phyloP scores from a whole-genome alignment of 2,113 vertebrate species.

The Sinocyclocheilus rhinocerous region DNA sequence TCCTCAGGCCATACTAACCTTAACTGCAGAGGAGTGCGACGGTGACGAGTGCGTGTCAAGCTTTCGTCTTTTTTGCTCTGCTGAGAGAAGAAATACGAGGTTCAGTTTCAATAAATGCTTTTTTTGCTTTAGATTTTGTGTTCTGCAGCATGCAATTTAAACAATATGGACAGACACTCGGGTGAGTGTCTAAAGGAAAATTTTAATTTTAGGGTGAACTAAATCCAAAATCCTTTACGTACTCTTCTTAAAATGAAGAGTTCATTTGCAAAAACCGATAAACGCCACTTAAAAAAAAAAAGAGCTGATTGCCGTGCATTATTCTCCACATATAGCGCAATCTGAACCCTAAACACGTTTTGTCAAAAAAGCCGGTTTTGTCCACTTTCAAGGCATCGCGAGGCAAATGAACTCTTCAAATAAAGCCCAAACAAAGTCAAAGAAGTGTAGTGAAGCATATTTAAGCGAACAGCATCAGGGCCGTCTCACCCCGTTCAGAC shows the following conservation, averaged over 20 bases:
- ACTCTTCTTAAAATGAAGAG: too few species aligned
- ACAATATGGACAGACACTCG: too few species aligned
- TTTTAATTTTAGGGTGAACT: too few species aligned
- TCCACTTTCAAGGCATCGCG: too few species aligned
- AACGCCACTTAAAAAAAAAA: too few species aligned
- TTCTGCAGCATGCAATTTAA: background rate
- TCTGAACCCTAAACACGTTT: too few species aligned
- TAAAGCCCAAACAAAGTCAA: background rate
- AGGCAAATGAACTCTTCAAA: too few species aligned
- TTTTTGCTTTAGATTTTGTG: background rate
- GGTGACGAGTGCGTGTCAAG: constrained; percentile 97
- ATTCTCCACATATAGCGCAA: too few species aligned
- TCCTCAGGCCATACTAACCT: constrained; percentile 99
- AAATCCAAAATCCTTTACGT: background rate
- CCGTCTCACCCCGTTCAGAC: constrained; percentile 56
- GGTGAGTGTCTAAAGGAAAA: too few species aligned
- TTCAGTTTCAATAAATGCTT: background rate
- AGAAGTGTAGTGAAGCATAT: background rate
- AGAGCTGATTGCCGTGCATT: too few species aligned
- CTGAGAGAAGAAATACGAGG: background rate
- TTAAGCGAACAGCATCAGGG: background rate
- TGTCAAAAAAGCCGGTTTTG: too few species aligned
- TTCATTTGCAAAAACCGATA: too few species aligned
- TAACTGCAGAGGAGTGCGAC: constrained; percentile 99
- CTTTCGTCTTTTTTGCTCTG: constrained; percentile 99